These are phyloP conservation scores for Crocallis elinguaria DNA, from an alignment of 2,888 invertebrate genomes.

Conservation along the genomic window DNA sequence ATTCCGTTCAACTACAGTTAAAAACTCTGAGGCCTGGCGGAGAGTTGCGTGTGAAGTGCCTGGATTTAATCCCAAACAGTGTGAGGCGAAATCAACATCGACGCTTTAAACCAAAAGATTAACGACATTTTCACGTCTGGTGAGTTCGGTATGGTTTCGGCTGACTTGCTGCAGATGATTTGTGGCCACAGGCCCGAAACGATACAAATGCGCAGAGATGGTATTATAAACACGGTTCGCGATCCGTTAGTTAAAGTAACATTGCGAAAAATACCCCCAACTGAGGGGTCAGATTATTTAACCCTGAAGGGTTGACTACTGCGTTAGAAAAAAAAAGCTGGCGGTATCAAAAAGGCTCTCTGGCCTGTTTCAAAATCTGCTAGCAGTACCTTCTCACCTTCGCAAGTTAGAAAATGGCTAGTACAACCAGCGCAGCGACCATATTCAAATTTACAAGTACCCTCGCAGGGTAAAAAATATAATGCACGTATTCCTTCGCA, in stretches of 20 bases:
- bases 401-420: not conserved
- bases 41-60: too few species aligned
- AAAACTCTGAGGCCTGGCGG: too few species aligned
- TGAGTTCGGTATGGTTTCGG: conserved; percentile 19
- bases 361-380: conserved; percentile 18
- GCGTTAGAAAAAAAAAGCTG: conserved; percentile 34
- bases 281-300: too few species aligned
- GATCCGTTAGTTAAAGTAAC: conserved; percentile 23
- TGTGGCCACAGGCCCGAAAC: conserved; percentile 21
- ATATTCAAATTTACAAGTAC: not conserved
- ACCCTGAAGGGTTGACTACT: too few species aligned
- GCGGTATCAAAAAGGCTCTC: conserved; percentile 35
- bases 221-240: conserved; percentile 16
- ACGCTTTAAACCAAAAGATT: not conserved
- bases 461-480: not conserved
- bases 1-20: too few species aligned
- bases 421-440: conserved; percentile 21
- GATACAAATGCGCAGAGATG: conserved; percentile 28
- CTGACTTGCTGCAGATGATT: conserved; percentile 26
- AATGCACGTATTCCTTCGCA: not conserved
- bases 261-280: conserved; percentile 24
- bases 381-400: not conserved
- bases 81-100: too few species aligned
- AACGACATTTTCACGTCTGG: conserved; percentile 6
- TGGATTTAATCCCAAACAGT: too few species aligned